phyloP scores from a whole-genome alignment of 2,113 vertebrate genomes.

The Grallaria varia region DNA sequence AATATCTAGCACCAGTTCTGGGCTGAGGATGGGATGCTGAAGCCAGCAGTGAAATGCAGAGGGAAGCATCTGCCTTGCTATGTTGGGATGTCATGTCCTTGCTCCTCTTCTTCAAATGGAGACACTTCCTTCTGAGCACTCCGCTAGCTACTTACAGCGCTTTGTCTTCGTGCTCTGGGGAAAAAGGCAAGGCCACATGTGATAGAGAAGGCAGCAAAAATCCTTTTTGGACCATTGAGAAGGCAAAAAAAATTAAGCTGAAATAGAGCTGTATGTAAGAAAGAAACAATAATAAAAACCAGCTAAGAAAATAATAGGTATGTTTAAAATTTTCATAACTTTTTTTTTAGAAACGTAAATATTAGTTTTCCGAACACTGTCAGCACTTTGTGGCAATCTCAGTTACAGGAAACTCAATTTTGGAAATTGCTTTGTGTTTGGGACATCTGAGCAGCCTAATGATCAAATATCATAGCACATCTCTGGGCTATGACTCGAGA shows the following conservation, averaged over 20 bases:
- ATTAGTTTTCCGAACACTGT: background rate
- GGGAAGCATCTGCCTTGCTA: background rate
- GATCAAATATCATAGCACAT: background rate
- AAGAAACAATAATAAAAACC: background rate
- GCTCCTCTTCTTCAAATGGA: background rate
- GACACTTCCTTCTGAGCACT: background rate
- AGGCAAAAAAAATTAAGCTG: background rate
- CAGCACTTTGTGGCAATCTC: background rate
- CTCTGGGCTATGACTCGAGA: background rate
- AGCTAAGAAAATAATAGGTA: background rate
- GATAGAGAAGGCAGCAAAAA: background rate
- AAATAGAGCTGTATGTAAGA: background rate
- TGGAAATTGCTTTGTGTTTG: background rate
- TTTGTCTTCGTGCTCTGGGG: background rate
- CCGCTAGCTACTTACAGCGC: background rate
- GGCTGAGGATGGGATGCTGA: background rate
- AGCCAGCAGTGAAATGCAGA: background rate
- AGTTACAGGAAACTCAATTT: background rate
- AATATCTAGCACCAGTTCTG: background rate
- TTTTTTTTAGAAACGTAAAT: background rate
- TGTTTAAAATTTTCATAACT: background rate
- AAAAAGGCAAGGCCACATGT: background rate
- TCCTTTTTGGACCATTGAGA: background rate
- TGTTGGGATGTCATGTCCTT: background rate
- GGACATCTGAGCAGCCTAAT: background rate